Percentiles rank a stretch among this genome's conserved stretches.
Evolutionary conservation across 1,140 invertebrate genomes (phyloP).

Genomic region (Halictus rubicundus): DNA sequence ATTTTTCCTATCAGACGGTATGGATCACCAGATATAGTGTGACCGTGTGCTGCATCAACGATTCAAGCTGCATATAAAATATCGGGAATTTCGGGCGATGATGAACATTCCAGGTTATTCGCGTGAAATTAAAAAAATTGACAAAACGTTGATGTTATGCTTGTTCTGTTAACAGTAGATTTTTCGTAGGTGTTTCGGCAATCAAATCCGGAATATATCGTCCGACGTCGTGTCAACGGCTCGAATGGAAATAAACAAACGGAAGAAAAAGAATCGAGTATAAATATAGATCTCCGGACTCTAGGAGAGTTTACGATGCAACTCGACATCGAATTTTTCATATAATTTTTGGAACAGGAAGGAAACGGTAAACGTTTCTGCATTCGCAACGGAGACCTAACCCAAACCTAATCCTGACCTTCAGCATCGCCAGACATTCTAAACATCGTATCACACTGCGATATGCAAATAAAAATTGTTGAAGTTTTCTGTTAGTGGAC

Average conservation of each 20-base stretch:
- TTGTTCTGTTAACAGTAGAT: no score
- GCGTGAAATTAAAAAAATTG: no score
- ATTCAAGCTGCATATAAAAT: conserved; percentile 30
- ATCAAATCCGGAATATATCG: no score
- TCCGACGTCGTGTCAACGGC: no score
- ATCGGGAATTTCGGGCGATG: conserved; percentile 36
- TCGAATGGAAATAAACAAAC: no score
- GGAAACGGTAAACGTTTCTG: neutral
- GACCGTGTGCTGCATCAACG: conserved; percentile 41
- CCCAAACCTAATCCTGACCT: neutral
- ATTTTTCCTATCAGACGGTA: conserved; percentile 65
- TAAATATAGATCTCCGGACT: neutral
- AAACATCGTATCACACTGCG: neutral
- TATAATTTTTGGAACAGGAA: no score
- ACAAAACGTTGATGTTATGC: no score
- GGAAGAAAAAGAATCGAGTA: no score
- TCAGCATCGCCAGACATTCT: neutral
- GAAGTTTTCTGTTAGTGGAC: neutral
- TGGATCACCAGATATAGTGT: conserved; percentile 54
- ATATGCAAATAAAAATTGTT: conserved; percentile 1
- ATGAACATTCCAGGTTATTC: no score
- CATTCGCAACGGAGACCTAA: neutral
- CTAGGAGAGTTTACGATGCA: neutral
- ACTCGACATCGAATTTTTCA: no score
- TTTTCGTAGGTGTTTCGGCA: no score